Conservation (phyloP, 1,140 invertebrate species). For the Drosophila lowei region DNA sequence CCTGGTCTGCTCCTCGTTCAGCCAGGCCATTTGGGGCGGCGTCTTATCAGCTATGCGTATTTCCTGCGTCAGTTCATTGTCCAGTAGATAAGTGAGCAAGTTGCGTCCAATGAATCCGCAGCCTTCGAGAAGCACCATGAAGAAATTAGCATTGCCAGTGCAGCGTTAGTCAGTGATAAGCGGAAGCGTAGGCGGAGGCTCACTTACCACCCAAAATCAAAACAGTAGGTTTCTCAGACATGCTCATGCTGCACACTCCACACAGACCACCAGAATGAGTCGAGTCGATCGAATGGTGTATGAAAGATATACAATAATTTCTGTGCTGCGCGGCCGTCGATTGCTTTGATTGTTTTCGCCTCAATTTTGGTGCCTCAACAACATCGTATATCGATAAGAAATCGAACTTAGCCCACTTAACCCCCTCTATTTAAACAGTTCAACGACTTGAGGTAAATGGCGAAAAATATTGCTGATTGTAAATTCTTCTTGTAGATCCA, state of each 20-base stretch:
- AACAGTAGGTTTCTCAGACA: conserved; percentile 80
- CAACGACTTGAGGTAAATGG: too few relatives aligned
- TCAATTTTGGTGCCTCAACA: too few relatives aligned
- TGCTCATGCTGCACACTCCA: conserved; percentile 70
- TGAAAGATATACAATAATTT: conserved; percentile 3
- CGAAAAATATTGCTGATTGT: too few relatives aligned
- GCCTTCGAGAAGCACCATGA: conserved; percentile 83
- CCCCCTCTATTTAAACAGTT: too few relatives aligned
- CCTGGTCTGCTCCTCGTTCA: conserved; percentile 89
- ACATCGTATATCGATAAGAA: too few relatives aligned
- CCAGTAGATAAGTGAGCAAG: conserved; percentile 91
- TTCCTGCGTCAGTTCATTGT: conserved; percentile 89
- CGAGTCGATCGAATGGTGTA: conserved; percentile 34
- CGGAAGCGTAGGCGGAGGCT: not conserved
- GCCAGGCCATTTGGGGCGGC: conserved; percentile 94
- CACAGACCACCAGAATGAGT: conserved; percentile 28
- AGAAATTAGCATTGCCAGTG: conserved; percentile 8
- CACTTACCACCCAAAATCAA: conserved; percentile 81
- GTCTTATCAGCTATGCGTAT: conserved; percentile 95
- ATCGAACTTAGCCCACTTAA: too few relatives aligned
- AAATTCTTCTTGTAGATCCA: too few relatives aligned
- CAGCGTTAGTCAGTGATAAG: conserved; percentile 36
- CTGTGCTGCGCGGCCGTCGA: too few relatives aligned
- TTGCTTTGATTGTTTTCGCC: too few relatives aligned
- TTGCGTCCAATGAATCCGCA: conserved; percentile 96